Conservation (phyloP, 2,888 invertebrate genomes). For the Coelinius sp. region DNA sequence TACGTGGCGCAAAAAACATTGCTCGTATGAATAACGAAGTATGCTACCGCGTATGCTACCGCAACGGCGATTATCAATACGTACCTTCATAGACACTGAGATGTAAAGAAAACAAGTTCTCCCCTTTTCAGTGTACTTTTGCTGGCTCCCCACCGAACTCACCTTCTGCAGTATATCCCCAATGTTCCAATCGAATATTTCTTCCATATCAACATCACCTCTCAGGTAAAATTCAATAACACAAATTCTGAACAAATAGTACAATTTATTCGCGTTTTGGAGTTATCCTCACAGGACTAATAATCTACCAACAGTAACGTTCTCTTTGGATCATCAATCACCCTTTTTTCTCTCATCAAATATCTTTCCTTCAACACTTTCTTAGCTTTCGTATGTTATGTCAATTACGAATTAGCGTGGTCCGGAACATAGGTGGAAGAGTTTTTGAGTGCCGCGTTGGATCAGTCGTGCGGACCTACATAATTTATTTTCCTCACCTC, state of each 20-base stretch:
- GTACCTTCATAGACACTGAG: too few species aligned
- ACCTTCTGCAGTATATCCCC: not conserved
- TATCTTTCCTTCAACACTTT: slow-evolving; percentile 16
- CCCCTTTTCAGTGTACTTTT: not conserved
- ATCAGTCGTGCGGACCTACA: slow-evolving; percentile 70
- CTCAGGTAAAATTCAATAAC: slow-evolving; percentile 20
- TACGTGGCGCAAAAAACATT: too few species aligned
- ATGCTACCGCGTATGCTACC: too few species aligned
- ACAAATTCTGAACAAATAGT: slow-evolving; percentile 65
- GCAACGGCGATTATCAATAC: too few species aligned
- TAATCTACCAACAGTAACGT: slow-evolving; percentile 65
- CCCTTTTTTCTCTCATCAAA: slow-evolving; percentile 28
- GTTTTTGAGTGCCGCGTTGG: slow-evolving; percentile 61
- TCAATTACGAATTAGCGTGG: slow-evolving; percentile 26
- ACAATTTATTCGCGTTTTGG: slow-evolving; percentile 65
- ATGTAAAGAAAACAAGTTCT: not conserved
- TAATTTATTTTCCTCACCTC: slow-evolving; percentile 47
- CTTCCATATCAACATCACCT: not conserved
- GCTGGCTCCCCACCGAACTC: not conserved
- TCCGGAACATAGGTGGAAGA: slow-evolving; percentile 40
- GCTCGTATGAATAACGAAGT: not conserved
- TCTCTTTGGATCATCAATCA: slow-evolving; percentile 41
- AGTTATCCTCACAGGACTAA: slow-evolving; percentile 56
- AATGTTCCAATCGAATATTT: not conserved
- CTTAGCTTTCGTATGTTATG: slow-evolving; percentile 10